Percentiles rank a stretch among this genome's conserved stretches.
Conservation (phyloP, 2,888 invertebrate genomes). For the Lithophane socia region DNA sequence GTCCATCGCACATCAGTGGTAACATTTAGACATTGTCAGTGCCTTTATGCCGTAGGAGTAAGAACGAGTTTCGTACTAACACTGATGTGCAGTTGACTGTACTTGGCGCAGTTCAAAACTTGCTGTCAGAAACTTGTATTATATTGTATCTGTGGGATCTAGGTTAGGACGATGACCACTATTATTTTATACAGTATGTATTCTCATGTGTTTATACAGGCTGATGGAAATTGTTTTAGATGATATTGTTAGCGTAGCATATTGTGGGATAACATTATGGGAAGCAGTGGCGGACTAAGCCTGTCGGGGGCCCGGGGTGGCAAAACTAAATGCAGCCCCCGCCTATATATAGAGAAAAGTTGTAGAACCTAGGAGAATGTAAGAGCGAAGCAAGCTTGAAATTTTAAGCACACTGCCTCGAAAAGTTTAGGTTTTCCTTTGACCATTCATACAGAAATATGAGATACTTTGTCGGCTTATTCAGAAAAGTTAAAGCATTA, state of each 20-base stretch:
- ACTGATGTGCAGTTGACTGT: neutral
- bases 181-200: neutral
- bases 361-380: neutral
- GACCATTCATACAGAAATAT: neutral
- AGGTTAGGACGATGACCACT: conserved; percentile 1
- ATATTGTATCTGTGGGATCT: conserved; percentile 1
- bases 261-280: neutral
- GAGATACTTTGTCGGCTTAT: neutral
- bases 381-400: neutral
- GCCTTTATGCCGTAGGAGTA: too few relatives aligned
- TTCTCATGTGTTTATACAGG: conserved; percentile 11
- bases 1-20: neutral
- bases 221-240: conserved; percentile 13
- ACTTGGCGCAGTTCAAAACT: neutral
- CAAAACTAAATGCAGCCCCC: neutral
- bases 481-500: neutral
- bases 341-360: neutral
- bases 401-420: neutral
- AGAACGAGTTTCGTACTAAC: neutral
- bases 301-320: neutral
- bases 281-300: neutral
- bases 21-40: neutral
- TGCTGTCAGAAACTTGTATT: conserved; percentile 6
- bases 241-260: conserved; percentile 9
- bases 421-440: neutral